Evolutionary conservation across 2,113 vertebrate species (phyloP).

Genomic region (Austrofundulus limnaeus): DNA sequence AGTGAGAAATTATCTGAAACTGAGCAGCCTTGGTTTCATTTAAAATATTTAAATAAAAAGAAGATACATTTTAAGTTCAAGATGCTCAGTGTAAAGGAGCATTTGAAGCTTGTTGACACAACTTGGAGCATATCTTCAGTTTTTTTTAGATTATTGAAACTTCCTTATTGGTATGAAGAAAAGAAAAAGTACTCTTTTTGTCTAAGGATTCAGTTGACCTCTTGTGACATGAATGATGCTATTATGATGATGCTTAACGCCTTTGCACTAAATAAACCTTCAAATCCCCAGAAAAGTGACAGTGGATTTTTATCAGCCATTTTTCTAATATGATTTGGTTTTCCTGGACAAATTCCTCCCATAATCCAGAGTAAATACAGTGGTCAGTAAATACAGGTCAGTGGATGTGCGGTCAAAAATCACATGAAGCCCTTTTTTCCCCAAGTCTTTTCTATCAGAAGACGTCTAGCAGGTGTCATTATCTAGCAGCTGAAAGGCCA

Average conservation of each 20-base stretch:
- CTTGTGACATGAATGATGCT: background rate
- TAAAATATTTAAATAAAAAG: background rate
- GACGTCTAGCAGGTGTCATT: conserved; percentile 1
- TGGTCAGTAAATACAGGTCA: conserved; percentile 1
- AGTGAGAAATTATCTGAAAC: too few species aligned
- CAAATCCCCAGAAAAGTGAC: background rate
- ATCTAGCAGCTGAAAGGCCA: conserved; percentile 8
- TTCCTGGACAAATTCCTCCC: conserved; percentile 21
- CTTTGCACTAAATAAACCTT: background rate
- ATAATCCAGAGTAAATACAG: conserved; percentile 26
- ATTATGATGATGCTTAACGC: background rate
- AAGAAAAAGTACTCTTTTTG: background rate
- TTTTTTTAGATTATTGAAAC: too few species aligned
- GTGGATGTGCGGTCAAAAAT: conserved; percentile 6
- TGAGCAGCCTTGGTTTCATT: too few species aligned
- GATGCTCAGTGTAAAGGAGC: conserved; percentile 6
- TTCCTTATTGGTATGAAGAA: too few species aligned
- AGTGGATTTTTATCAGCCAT: conserved; percentile 34
- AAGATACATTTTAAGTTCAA: too few species aligned
- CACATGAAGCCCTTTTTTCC: conserved; percentile 1
- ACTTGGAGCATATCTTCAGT: background rate
- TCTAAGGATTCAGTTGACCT: background rate
- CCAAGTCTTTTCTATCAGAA: background rate
- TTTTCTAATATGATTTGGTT: conserved; percentile 24
- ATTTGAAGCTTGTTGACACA: conserved; percentile 6